Conservation (phyloP, 1,140 invertebrate genomes). For the Aphis craccivora region DNA sequence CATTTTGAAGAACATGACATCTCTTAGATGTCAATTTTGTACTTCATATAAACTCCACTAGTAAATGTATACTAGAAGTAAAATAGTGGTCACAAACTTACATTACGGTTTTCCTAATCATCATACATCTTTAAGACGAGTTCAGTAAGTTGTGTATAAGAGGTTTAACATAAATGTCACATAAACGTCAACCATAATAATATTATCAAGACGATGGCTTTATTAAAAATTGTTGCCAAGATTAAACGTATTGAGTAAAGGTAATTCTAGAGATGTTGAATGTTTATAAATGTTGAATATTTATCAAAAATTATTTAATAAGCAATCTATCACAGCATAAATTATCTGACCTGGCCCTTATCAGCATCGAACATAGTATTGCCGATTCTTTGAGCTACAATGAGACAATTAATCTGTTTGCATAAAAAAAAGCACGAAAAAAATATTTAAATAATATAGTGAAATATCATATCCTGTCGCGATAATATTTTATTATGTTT, state of each 20-base stretch:
- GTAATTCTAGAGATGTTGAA: neutral
- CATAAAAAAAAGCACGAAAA: neutral
- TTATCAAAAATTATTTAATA: constrained; percentile 12
- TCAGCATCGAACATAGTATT: constrained; percentile 26
- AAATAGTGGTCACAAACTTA: too few species aligned
- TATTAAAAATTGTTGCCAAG: constrained; percentile 6
- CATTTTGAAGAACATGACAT: too few species aligned
- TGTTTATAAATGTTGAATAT: neutral
- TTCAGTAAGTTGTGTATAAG: too few species aligned
- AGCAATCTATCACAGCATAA: constrained; percentile 29
- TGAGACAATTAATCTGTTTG: neutral
- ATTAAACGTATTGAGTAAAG: constrained; percentile 35
- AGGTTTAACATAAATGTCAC: too few species aligned
- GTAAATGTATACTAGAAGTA: too few species aligned
- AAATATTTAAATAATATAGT: neutral
- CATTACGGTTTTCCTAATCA: too few species aligned
- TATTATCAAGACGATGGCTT: constrained; percentile 18
- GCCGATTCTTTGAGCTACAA: constrained; percentile 6
- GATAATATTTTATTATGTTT: too few species aligned
- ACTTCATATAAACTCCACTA: too few species aligned
- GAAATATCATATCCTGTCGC: too few species aligned
- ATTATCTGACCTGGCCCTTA: neutral
- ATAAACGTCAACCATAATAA: too few species aligned
- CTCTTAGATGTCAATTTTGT: too few species aligned
- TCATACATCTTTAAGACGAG: too few species aligned